Evolutionary conservation across 2,113 vertebrate species (phyloP).

Genomic region (Prochilodus magdalenae): DNA sequence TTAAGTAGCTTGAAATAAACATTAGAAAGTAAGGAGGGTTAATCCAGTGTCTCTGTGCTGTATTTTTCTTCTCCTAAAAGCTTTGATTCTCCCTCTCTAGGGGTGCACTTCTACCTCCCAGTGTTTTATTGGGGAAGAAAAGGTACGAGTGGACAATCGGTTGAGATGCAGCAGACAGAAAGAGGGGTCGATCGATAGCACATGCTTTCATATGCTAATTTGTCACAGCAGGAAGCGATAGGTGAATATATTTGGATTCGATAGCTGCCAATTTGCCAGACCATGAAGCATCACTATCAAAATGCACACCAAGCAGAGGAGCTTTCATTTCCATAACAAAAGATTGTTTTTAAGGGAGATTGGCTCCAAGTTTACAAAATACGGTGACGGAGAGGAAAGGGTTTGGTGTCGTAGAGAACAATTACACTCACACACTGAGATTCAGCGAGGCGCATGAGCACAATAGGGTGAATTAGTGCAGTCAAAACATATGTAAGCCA

Average conservation of each 20-base stretch:
- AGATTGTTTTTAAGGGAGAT: slow-evolving; percentile 14
- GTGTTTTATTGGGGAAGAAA: slow-evolving; percentile 23
- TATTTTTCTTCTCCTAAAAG: slow-evolving; percentile 17
- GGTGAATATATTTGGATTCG: slow-evolving; percentile 40
- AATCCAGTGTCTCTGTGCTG: not conserved
- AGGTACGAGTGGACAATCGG: not conserved
- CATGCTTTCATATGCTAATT: slow-evolving; percentile 55
- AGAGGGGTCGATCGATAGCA: slow-evolving; percentile 44
- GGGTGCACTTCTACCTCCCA: slow-evolving; percentile 29
- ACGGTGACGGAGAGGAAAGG: not conserved
- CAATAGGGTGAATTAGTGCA: not conserved
- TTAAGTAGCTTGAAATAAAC: not conserved
- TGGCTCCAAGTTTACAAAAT: slow-evolving; percentile 29
- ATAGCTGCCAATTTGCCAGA: slow-evolving; percentile 38
- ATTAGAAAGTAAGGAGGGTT: slow-evolving; percentile 18
- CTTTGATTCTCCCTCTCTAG: slow-evolving; percentile 24
- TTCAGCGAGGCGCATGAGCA: not conserved
- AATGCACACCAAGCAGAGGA: slow-evolving; percentile 26
- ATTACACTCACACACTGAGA: not conserved
- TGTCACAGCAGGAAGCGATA: slow-evolving; percentile 44
- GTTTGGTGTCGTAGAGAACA: slow-evolving; percentile 6
- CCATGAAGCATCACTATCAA: slow-evolving; percentile 21
- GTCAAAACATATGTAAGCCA: not conserved
- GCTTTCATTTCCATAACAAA: slow-evolving; percentile 48
- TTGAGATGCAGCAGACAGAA: slow-evolving; percentile 35